Evolutionary conservation across 1,140 invertebrate species (phyloP).

Genomic region (Aphelenchoides avenae): DNA sequence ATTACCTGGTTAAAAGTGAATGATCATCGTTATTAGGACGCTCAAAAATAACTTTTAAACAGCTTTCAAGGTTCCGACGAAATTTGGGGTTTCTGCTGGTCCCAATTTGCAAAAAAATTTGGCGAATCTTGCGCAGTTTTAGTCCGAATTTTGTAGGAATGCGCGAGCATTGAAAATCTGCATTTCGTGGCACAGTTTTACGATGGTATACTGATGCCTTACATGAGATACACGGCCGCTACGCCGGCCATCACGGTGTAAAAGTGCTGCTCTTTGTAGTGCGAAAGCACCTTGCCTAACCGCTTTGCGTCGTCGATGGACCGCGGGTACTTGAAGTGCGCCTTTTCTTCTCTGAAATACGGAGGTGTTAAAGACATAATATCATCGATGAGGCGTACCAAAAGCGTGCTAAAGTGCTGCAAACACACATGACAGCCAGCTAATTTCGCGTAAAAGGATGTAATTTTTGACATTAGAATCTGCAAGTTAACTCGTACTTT

Average conservation of each 20-base stretch:
- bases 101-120: no score
- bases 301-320: slow-evolving; percentile 94
- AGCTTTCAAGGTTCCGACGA: neutral
- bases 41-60: slow-evolving; percentile 5
- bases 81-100: no score
- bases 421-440: neutral
- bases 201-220: slow-evolving; percentile 63
- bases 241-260: slow-evolving; percentile 82
- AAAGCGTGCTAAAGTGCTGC: neutral
- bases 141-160: no score
- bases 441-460: neutral
- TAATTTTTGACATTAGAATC: slow-evolving; percentile 11
- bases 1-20: slow-evolving; percentile 14
- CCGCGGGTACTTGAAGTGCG: slow-evolving; percentile 81
- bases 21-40: no score
- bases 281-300: slow-evolving; percentile 79
- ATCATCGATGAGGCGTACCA: neutral
- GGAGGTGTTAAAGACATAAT: slow-evolving; percentile 3
- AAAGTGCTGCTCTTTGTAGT: slow-evolving; percentile 91
- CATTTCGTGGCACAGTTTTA: no score
- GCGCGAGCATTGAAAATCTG: neutral
- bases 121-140: no score
- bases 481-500: no score
- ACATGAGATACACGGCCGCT: slow-evolving; percentile 93
- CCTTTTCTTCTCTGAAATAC: slow-evolving; percentile 72